phyloP scores from a whole-genome alignment of 2,888 invertebrate species.

The Spodoptera littoralis region DNA sequence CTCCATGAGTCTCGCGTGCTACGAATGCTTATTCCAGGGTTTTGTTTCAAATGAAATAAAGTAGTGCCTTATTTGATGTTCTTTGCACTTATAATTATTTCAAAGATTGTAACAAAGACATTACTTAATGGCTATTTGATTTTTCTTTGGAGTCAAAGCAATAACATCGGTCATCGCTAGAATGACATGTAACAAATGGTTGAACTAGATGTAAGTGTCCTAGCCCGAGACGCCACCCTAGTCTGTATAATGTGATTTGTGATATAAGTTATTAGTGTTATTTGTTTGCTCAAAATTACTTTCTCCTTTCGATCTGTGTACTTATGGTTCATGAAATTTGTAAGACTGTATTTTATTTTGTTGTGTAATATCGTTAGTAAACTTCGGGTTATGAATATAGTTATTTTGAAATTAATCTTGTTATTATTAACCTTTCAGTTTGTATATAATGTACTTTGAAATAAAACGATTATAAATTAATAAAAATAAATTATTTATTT shows the following conservation, averaged over 20 bases:
- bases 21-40: constrained; percentile 56
- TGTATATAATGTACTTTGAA: constrained; percentile 39
- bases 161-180: not conserved
- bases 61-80: constrained; percentile 80
- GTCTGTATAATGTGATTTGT: constrained; percentile 79
- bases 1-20: constrained; percentile 68
- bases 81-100: constrained; percentile 42
- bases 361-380: constrained; percentile 86
- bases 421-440: constrained; percentile 54
- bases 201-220: constrained; percentile 51
- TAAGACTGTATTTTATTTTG: constrained; percentile 88
- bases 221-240: constrained; percentile 70
- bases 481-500: constrained; percentile 88
- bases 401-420: constrained; percentile 80
- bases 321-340: constrained; percentile 87
- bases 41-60: constrained; percentile 44
- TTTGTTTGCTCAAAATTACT: constrained; percentile 82
- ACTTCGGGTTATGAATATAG: constrained; percentile 87
- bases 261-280: constrained; percentile 81
- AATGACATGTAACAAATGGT: constrained; percentile 27
- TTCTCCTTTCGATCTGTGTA: constrained; percentile 80
- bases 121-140: constrained; percentile 26
- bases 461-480: constrained; percentile 71
- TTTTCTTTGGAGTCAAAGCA: constrained; percentile 21
- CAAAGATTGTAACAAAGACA: constrained; percentile 22